Percentiles rank a stretch among this genome's conserved stretches.
Conservation (phyloP, 2,113 vertebrate genomes). For the Hippocampus zosterae region DNA sequence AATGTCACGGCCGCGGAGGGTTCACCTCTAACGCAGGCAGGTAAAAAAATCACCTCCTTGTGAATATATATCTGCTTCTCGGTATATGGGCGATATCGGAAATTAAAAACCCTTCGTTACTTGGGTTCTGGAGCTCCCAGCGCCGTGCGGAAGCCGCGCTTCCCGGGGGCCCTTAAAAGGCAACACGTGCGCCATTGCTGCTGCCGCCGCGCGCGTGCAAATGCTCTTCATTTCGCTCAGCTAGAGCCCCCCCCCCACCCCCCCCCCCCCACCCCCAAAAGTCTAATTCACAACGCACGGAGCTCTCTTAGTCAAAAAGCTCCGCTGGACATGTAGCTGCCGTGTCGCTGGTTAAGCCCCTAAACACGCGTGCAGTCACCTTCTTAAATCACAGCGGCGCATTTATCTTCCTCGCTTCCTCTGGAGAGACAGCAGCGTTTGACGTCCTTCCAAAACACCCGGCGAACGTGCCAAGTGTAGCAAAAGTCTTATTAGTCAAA, state of each 20-base stretch:
- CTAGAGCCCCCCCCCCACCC: too few relatives aligned
- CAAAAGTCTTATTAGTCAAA: slow-evolving; percentile 20
- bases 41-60: slow-evolving; percentile 39
- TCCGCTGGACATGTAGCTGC: slow-evolving; percentile 4
- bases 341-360: not conserved
- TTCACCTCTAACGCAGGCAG: slow-evolving; percentile 42
- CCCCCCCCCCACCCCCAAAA: too few relatives aligned
- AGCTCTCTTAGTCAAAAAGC: slow-evolving; percentile 11
- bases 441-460: slow-evolving; percentile 32
- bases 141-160: slow-evolving; percentile 31
- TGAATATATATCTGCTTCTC: not conserved
- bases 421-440: slow-evolving; percentile 30
- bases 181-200: slow-evolving; percentile 55
- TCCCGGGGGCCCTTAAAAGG: slow-evolving; percentile 61
- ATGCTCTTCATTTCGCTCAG: slow-evolving; percentile 65
- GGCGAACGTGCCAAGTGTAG: slow-evolving; percentile 39
- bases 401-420: slow-evolving; percentile 15
- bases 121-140: slow-evolving; percentile 30
- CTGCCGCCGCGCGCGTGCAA: slow-evolving; percentile 51
- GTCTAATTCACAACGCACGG: slow-evolving; percentile 20
- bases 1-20: slow-evolving; percentile 92
- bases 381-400: not conserved
- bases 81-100: not conserved
- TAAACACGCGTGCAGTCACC: slow-evolving; percentile 21
- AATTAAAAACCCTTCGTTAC: too few relatives aligned